A percentile compares a stretch with the other conserved stretches of the same genome.
Evolutionary conservation across 2,888 invertebrate genomes (phyloP).

Genomic region (Sepiola atlantica): DNA sequence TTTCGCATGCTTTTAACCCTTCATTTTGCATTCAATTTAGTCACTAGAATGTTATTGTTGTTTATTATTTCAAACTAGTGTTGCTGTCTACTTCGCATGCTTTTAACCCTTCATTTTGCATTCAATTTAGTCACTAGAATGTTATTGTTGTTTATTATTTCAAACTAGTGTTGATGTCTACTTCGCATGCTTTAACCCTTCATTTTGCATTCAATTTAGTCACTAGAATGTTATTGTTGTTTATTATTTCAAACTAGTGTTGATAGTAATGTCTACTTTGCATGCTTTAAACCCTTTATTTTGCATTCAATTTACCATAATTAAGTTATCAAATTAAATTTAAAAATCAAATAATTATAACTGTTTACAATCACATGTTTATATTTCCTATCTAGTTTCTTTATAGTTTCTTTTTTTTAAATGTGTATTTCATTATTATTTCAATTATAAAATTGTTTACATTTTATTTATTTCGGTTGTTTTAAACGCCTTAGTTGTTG

Average conservation of each 20-base stretch:
- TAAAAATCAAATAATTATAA: background rate
- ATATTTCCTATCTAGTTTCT: background rate
- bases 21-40: no score
- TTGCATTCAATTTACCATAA: background rate
- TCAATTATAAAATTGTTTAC: background rate
- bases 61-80: no score
- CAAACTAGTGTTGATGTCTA: no score
- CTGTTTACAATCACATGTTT: background rate
- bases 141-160: no score
- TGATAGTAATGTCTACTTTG: background rate
- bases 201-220: background rate
- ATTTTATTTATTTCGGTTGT: no score
- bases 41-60: no score
- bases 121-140: no score
- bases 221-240: constrained; percentile 12
- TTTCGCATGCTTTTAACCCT: no score
- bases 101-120: no score
- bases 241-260: background rate
- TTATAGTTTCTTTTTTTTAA: background rate
- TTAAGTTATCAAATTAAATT: background rate
- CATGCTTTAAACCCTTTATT: background rate
- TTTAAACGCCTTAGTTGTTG: no score
- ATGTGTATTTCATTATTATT: background rate
- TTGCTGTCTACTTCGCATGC: no score
- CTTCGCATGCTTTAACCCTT: no score